Conservation (phyloP, 2,113 vertebrate species). For the Mobula birostris region DNA sequence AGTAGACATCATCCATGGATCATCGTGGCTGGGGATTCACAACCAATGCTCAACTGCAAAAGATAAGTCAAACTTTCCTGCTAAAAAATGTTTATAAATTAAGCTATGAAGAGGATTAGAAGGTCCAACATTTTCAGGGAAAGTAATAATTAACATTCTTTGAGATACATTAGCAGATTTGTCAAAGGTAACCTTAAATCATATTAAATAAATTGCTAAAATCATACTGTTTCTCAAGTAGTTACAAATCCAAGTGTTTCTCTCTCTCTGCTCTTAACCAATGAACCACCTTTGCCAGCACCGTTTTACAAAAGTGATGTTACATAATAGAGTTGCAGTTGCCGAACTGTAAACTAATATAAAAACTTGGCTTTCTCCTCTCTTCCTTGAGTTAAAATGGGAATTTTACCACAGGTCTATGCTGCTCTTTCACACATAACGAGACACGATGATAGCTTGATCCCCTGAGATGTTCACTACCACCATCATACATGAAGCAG, state of each 20-base stretch:
- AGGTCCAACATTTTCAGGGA: not conserved
- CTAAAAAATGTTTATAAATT: constrained; percentile 12
- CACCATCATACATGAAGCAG: not conserved
- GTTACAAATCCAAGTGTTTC: not conserved
- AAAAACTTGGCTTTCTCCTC: not conserved
- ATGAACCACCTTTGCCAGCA: constrained; percentile 15
- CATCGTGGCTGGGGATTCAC: not conserved
- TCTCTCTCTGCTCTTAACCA: not conserved
- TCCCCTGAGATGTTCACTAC: not conserved
- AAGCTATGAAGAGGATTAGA: not conserved
- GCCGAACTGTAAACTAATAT: not conserved
- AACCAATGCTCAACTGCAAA: not conserved
- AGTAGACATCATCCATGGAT: not conserved
- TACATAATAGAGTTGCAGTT: not conserved
- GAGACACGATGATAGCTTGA: not conserved
- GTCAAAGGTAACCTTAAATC: not conserved
- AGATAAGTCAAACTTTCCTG: not conserved
- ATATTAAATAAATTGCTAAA: not conserved
- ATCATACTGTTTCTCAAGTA: not conserved
- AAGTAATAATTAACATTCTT: constrained; percentile 8
- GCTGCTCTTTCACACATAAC: not conserved
- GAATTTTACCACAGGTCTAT: not conserved
- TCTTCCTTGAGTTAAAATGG: not conserved
- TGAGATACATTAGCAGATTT: constrained; percentile 13
- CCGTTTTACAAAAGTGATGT: not conserved